phyloP scores from a whole-genome alignment of 2,797 vertebrate genomes.

The Pangasius larnaudii region DNA sequence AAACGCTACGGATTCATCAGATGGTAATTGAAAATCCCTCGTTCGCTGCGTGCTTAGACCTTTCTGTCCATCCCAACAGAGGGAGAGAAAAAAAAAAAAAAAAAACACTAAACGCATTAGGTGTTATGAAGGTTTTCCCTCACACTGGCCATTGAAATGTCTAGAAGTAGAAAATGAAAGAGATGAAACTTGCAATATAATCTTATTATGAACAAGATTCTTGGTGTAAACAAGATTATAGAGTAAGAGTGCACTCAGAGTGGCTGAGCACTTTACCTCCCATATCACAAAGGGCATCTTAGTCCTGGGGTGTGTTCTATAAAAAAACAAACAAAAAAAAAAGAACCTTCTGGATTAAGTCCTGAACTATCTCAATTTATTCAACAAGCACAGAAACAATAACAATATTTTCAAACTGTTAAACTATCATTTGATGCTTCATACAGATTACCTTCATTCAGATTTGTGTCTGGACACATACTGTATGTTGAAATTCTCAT shows the following conservation, averaged over 20 bases:
- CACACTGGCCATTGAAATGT: conserved; percentile 31
- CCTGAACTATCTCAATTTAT: not conserved
- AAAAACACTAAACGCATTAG: conserved; percentile 15
- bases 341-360: not conserved
- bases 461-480: not conserved
- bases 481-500: not conserved
- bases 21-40: conserved; percentile 65
- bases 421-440: not conserved
- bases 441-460: not conserved
- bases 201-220: conserved; percentile 21
- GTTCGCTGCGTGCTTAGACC: conserved; percentile 51
- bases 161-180: conserved; percentile 17
- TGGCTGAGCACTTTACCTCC: conserved; percentile 6
- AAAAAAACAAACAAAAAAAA: not conserved
- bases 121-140: conserved; percentile 29
- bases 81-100: not conserved
- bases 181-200: conserved; percentile 18
- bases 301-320: not conserved
- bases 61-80: not conserved
- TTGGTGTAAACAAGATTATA: conserved; percentile 29
- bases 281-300: not conserved
- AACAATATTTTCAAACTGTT: not conserved
- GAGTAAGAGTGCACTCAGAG: conserved; percentile 18
- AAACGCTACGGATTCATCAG: conserved; percentile 73
- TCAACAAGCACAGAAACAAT: not conserved